Evolutionary conservation across 2,797 vertebrate species (phyloP), one percentile per base, ranked within the genome.

Genomic region (Hippocampus kuda): DNA sequence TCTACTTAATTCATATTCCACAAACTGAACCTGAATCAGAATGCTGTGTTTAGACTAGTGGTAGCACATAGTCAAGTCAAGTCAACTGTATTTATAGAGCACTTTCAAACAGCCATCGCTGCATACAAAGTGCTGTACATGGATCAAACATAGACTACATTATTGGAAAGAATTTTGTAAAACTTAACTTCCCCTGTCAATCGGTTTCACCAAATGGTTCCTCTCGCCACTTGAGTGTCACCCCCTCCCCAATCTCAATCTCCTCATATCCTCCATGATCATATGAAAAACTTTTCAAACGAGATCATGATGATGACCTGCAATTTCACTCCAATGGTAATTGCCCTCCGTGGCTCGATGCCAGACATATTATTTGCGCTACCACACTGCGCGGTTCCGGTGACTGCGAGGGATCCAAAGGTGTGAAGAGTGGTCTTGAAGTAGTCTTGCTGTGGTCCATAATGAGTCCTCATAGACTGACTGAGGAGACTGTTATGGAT

Each of bases 401-500:
- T 82, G 79, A 80, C 80, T 80, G 71, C 76, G 74, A 80, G 83
- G 71, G 78, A 79, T 84, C 82, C 76, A 77, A 69, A 82, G 80
- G 82, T 82, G 82, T 79, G 78, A 79, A 74, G 75, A 83, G 81
- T 69, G 77, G 77, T 82, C 75, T 38, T 82, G 69, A 75, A 80
- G 80, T 76, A 81, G 82, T 85, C 79, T 67, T 75, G 71, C 81
- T 76, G 77, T 46, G 51, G 83, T 79, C 84, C 86, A 83, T 88
- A 89, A 88, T 88, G 86, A 89, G 85, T 72, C 83, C 75, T 86
- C 85, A 87, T 87, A 87, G 53, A 87, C 85, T 84, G 80, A 77
- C 77, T 84, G 83, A 88, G 89, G 85, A 88, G 84, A 84, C 76
- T 72, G 79, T 82, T 86, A 85, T 84, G 76, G 85, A 86, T 86